phyloP scores from a whole-genome alignment of 2,888 invertebrate species.

The Oeneis ivallda region DNA sequence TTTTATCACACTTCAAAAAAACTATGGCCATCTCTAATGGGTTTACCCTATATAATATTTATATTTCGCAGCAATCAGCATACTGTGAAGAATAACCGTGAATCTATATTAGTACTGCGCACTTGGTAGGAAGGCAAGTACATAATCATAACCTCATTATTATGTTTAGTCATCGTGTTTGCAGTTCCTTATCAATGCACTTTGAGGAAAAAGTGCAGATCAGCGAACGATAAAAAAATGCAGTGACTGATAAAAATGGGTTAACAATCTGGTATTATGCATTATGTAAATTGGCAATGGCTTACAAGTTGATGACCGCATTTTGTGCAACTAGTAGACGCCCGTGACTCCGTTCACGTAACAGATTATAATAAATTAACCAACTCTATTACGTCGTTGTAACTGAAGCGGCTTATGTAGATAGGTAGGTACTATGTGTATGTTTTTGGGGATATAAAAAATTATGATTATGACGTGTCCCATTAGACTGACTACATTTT shows the following conservation, averaged over 20 bases:
- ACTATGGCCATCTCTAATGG: no score
- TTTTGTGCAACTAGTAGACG: slow-evolving; percentile 6
- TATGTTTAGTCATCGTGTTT: slow-evolving; percentile 37
- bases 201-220: slow-evolving; percentile 49
- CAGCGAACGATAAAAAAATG: slow-evolving; percentile 50
- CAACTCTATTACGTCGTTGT: neutral
- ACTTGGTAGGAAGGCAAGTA: slow-evolving; percentile 11
- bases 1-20: no score
- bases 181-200: slow-evolving; percentile 44
- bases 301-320: slow-evolving; percentile 15
- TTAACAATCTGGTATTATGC: slow-evolving; percentile 35
- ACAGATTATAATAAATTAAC: neutral
- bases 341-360: slow-evolving; percentile 9
- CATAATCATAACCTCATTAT: slow-evolving; percentile 31
- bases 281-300: slow-evolving; percentile 28
- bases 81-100: no score
- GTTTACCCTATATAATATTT: no score
- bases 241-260: slow-evolving; percentile 45
- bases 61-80: no score
- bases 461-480: no score
- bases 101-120: no score
- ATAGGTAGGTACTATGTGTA: neutral
- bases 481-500: no score
- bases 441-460: no score
- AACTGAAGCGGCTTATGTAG: neutral